Evolutionary conservation across 1,140 invertebrate genomes (phyloP), one percentile per base, ranked within the genome.

Genomic region (Arctopsyche grandis): DNA sequence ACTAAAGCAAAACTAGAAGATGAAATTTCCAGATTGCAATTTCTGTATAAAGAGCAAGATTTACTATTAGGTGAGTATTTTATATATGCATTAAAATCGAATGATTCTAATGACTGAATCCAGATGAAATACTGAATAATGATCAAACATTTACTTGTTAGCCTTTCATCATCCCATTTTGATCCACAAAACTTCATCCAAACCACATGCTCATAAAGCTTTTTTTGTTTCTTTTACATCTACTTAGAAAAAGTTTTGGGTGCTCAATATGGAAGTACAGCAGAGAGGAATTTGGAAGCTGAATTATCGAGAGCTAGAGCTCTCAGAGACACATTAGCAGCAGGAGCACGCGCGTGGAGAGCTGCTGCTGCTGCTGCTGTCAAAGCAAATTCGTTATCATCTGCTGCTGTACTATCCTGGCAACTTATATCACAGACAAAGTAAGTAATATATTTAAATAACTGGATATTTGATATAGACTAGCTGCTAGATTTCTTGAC

Each of bases 281-380:
- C 24, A 0, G 82, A 83, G 75, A 43, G 79, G n/a, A 43, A 44
- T 43, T 29, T 83, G 77, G 82, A 83, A 78, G 75, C 77, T 10
- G 52, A 43, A 19, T 38, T 79, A 10, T 77, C 80, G 10, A 74
- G 78, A 16, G 63, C 60, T 22, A 71, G 82, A 12, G 82, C 82
- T 1, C 66, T 83, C n/a, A 56, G 82, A 63, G 82, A 83, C 75
- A 81, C 82, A 0, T 69, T 83, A 60, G 75, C 82, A 0, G 78
- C 58, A 1, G 80, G 77, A 5, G 82, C 80, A 16, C 48, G 69
- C 5, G 16, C 75, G 14, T 83, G 82, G 82, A 9, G 63, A 9
- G 66, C 21, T 12, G 82, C 78, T 5, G 58, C 69, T 9, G 75
- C 9, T 19, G 63, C 60, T 16, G 79, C 82, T 14, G 52, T 69